Evolutionary conservation across 2,797 vertebrate species (phyloP).

Genomic region (Emys orbicularis): DNA sequence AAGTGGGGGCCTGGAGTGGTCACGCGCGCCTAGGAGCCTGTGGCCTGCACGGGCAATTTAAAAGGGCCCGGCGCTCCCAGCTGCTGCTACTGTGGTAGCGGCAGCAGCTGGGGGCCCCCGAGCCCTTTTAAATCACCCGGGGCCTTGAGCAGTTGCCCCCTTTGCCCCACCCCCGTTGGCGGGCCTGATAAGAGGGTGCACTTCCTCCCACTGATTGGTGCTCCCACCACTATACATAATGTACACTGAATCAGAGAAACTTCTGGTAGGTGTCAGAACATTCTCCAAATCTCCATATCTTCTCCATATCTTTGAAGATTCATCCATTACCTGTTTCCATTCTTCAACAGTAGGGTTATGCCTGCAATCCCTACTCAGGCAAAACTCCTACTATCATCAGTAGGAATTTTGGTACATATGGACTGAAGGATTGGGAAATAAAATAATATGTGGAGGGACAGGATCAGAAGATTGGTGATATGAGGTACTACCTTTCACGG

Average conservation of each 20-base stretch:
- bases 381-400: not conserved
- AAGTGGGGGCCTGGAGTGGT: too few relatives aligned
- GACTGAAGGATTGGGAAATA: not conserved
- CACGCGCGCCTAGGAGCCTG: too few relatives aligned
- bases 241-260: not conserved
- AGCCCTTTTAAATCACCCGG: too few relatives aligned
- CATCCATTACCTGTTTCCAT: not conserved
- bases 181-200: not conserved
- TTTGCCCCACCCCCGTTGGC: too few relatives aligned
- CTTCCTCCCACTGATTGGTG: not conserved
- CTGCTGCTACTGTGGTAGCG: too few relatives aligned
- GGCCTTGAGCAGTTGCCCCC: too few relatives aligned
- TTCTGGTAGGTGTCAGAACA: not conserved
- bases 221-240: fast-evolving
- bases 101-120: too few relatives aligned
- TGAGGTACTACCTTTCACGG: not conserved
- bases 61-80: too few relatives aligned
- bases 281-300: not conserved
- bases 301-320: not conserved
- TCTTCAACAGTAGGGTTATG: not conserved
- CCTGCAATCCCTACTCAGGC: not conserved
- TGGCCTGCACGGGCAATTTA: too few relatives aligned
- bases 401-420: not conserved
- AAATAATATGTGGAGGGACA: not conserved
- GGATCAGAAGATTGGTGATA: fast-evolving